Evolutionary conservation across 2,888 invertebrate species (phyloP), one percentile per base, ranked within the genome.

Genomic region (Lycophotia porphyrea): DNA sequence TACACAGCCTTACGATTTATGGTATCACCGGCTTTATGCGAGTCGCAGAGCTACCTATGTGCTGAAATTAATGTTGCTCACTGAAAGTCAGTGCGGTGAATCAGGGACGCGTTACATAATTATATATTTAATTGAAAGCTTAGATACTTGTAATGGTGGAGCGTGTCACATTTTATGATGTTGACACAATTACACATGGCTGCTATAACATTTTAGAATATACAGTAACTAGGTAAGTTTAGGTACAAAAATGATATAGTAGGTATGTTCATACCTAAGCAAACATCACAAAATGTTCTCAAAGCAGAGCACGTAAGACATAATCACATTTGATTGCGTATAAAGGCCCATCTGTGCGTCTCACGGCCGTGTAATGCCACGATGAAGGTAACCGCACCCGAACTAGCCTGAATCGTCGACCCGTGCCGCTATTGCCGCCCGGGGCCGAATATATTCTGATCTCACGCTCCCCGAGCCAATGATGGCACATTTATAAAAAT

Each of bases 381-480:
- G 86, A 86, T 88, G 82, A 88, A 86, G 85, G 82, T 83, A 81
- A 81, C 78, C 85, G 75, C 82, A 72, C 68, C 80, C 81, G 15
- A 76, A 80, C 81, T 81, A 74, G 81, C 80, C 81, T 84, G 81
- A 85, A 84, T 84, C 81, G 85, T 65, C 78, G 82, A 74, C 65
- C 83, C 82, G 75, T 84, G 71, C 76, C 79, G 78, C 75, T 49
- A 80, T 69, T 79, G 81, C 78, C 76, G 84, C 80, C 71, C 61
- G 58, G 74, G 75, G 80, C 74, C 70, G 71, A 69, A 79, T 39
- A 82, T 85, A 74, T 82, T 82, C 85, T 85, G 79, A 84, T 85
- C 80, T 82, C 82, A 82, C 79, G 83, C 79, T 79, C 73, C 66
- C 61, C 58, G 69, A 79, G 61, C 82, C 76, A 82, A 82, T 79